A percentile compares a stretch with the other conserved stretches of the same genome.
These are phyloP conservation scores for Drosophila neocordata DNA, from an alignment of 1,140 invertebrate genomes.

Conservation along the genomic window DNA sequence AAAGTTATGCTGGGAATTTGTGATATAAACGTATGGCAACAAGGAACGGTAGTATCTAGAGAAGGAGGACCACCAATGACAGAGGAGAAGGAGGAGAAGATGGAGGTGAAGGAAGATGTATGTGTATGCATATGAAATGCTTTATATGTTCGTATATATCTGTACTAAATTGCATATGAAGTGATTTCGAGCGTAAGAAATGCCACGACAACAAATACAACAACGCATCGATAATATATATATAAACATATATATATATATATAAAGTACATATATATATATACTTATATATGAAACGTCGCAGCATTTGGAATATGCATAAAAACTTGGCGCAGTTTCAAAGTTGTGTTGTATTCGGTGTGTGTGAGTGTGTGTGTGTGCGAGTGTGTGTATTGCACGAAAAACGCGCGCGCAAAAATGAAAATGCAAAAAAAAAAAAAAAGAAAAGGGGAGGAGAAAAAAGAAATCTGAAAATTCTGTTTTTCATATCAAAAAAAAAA, in stretches of 20 bases:
- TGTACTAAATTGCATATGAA: conserved; percentile 78
- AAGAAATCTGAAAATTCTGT: conserved; percentile 32
- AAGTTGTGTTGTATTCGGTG: conserved; percentile 35
- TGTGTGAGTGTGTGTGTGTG: too few species aligned
- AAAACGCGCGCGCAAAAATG: conserved; percentile 13
- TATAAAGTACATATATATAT: conserved; percentile 11
- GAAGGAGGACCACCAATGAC: neutral
- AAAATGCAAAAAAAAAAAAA: conserved; percentile 23
- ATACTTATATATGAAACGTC: neutral
- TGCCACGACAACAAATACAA: conserved; percentile 30
- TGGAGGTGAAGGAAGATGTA: neutral
- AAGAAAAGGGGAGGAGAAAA: too few species aligned
- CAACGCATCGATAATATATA: conserved; percentile 60
- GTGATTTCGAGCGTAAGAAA: conserved; percentile 80
- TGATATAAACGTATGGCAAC: conserved; percentile 21
- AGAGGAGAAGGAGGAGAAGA: neutral
- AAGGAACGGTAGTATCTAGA: conserved; percentile 33
- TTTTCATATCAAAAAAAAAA: conserved; percentile 73
- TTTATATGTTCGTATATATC: conserved; percentile 35
- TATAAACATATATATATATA: conserved; percentile 15
- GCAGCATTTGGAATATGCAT: conserved; percentile 60
- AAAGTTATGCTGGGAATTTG: conserved; percentile 74
- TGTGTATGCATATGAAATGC: conserved; percentile 19
- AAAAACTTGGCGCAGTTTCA: conserved; percentile 79
- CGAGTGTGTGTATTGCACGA: conserved; percentile 6